A percentile compares a stretch with the other conserved stretches of the same genome.
Evolutionary conservation across 2,888 invertebrate genomes (phyloP).

Genomic region (Platycheirus albimanus): DNA sequence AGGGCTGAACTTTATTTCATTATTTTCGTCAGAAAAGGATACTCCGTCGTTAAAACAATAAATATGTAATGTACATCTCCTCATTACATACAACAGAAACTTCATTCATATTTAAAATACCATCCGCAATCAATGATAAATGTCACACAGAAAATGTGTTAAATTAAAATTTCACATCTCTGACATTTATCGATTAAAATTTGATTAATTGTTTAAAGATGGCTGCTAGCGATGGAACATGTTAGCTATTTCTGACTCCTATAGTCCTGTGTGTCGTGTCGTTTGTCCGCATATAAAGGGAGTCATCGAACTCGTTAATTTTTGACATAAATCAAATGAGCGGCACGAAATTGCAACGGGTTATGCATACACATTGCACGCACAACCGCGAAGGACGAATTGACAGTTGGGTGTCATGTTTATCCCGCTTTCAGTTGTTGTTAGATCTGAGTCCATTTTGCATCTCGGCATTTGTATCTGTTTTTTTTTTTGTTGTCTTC

Average conservation of each 20-base stretch:
- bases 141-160: conserved; percentile 76
- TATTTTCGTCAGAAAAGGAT: no score
- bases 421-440: conserved; percentile 80
- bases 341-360: conserved; percentile 68
- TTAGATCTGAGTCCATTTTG: conserved; percentile 77
- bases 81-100: background rate
- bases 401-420: conserved; percentile 84
- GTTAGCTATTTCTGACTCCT: conserved; percentile 48
- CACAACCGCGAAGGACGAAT: conserved; percentile 82
- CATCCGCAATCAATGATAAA: background rate
- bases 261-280: conserved; percentile 8
- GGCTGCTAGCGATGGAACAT: conserved; percentile 47
- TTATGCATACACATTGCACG: conserved; percentile 76
- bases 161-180: conserved; percentile 81
- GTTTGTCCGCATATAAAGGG: background rate
- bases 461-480: conserved; percentile 64
- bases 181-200: conserved; percentile 82
- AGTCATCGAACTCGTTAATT: conserved; percentile 76
- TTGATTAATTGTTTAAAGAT: conserved; percentile 81
- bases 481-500: conserved; percentile 61
- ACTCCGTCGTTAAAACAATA: no score
- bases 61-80: no score
- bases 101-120: conserved; percentile 11
- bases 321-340: conserved; percentile 83
- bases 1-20: no score